These are phyloP conservation scores for Tetropium fuscum DNA, from an alignment of 2,888 invertebrate species.

Conservation along the genomic window DNA sequence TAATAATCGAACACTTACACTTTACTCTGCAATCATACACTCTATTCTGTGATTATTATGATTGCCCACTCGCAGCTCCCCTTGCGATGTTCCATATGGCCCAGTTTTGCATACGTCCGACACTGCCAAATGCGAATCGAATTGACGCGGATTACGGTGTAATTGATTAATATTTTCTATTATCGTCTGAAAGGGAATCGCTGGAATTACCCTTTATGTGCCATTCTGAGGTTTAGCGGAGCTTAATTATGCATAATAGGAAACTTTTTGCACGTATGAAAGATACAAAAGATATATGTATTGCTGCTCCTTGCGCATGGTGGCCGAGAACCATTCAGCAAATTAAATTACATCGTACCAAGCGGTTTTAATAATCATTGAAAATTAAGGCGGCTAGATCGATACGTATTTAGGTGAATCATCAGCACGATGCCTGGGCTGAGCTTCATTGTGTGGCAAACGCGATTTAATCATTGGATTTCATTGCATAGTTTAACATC, in stretches of 20 bases:
- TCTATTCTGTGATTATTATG: slow-evolving; percentile 51
- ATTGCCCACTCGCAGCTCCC: slow-evolving; percentile 37
- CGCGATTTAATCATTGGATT: too few relatives aligned
- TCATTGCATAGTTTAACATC: too few relatives aligned
- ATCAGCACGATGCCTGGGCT: too few relatives aligned
- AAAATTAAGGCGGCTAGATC: too few relatives aligned
- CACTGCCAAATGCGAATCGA: slow-evolving; percentile 37
- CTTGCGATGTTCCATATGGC: slow-evolving; percentile 33
- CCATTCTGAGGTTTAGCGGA: background rate
- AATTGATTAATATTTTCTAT: slow-evolving; percentile 37
- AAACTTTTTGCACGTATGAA: too few relatives aligned
- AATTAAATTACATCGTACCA: too few relatives aligned
- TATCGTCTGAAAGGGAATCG: slow-evolving; percentile 30
- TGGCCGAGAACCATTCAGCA: too few relatives aligned
- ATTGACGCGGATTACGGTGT: slow-evolving; percentile 34
- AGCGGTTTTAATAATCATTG: too few relatives aligned
- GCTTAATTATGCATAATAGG: slow-evolving; percentile 3
- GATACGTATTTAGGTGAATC: too few relatives aligned
- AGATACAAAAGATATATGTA: too few relatives aligned
- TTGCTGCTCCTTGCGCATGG: too few relatives aligned
- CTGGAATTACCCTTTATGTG: slow-evolving; percentile 9
- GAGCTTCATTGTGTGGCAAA: too few relatives aligned
- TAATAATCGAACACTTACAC: slow-evolving; percentile 49
- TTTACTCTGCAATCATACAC: slow-evolving; percentile 45
- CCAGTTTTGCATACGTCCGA: slow-evolving; percentile 37